Evolutionary conservation across 2,888 invertebrate species (phyloP), one percentile per base, ranked within the genome.

Genomic region (Lysandra coridon): DNA sequence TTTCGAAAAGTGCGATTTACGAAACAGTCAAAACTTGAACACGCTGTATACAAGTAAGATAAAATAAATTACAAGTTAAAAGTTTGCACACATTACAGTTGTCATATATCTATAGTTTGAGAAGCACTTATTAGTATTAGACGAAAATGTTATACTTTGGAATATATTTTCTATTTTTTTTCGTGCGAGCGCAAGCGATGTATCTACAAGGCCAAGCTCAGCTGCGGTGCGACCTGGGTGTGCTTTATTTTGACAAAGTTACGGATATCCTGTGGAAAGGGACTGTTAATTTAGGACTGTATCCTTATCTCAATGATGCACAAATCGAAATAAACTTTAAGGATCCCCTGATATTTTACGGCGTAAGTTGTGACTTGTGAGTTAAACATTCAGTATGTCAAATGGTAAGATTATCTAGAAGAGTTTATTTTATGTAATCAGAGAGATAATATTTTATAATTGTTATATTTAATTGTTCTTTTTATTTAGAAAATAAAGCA

Each of bases 161-260:
- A 33, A 69, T 76, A 78, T 84, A 6, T 73, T 81, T 82, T 73
- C 81, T 80, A 84, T 30, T 83, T 79, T 79, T 85, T 44, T n/a
- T 74, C 2, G 74, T 74, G 74, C 84, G 85, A 80, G 88, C 88
- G 2, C 80, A 86, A 80, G 83, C 88, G 3, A 88, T 93, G 89
- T 85, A 91, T 10, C 82, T 93, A 73, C 87, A 87, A 79, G 93
- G 93, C 0, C 86, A 90, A 1, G 85, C 85, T 62, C 83, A 90
- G 79, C 91, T 89, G 0, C 88, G 89, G 81, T 94, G 94, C 82
- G 91, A 90, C 10, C 83, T 93, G 75, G 93, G 91, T 1, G 84
- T 91, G 10, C 83, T 94, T 82, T 86, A 91, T 85, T 93, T 94
- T 81, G 90, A 93, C 81, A 91, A 85, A 85, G 78, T 90, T 6